Base-by-base conservation (phyloP, 2,888 invertebrate genomes). In the Sinohyriopsis cumingii region DNA sequence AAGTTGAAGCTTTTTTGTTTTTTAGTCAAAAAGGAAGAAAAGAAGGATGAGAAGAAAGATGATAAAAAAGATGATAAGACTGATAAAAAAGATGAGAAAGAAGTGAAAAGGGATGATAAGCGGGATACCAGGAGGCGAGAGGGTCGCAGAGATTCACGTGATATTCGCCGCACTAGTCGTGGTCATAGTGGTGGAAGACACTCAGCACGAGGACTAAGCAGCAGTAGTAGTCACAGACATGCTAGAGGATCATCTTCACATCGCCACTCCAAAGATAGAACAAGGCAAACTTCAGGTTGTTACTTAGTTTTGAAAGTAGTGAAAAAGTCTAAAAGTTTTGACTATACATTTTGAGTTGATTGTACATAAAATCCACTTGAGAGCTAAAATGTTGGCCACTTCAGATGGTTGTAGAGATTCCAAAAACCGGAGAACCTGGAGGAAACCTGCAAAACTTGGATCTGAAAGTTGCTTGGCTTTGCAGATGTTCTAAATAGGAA, bases 21-120 rank as follows among this genome's bases (percentile, higher is more conserved):
- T 24, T 22, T 54, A 68, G 67, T 54, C 22, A 65, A 71, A 33
- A 69, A 74, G 33, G 70, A 68, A n/a, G 67, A 54, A 45, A 66
- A 63, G 55, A 72, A 70, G 28, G 63, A 74, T 24, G 71, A 59
- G 57, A 61, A 28, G 22, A 67, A 68, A 45, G 59, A 22, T 12
- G 59, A 70, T 25, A 55, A 69, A 64, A 63, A 64, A 25, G 71
- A 65, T 57, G 69, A 63, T 22, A 71, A 77, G 45, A 69, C 67
- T 22, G 71, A 72, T 22, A 76, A 72, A 62, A 77, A 72, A 68
- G 76, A 75, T 63, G 72, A 71, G 45, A 80, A 80, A 63, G 71
- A 77, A 53, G 71, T 56, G 9, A 63, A 70, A 53, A 77, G 69
- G 28, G 65, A 76, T 53, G 71, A 45, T 45, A 45, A 45, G 45